Base-by-base conservation (phyloP, 2,113 vertebrate species). In the Chaetura pelagica region DNA sequence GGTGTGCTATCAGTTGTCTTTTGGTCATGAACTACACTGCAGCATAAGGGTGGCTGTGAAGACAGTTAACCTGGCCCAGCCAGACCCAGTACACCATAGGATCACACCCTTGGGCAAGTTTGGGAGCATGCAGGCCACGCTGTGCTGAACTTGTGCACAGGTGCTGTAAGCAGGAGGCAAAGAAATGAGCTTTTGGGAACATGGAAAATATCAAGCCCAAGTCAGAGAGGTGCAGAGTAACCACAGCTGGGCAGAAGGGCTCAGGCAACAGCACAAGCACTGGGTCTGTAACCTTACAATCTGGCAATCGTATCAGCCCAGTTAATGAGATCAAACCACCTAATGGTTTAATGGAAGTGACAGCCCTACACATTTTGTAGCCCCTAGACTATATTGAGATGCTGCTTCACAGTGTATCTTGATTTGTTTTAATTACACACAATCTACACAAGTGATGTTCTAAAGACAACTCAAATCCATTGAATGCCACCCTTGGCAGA, bases 11-110 rank as follows among this genome's bases (percentile, higher is more conserved):
- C 57, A 79, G 26, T 27, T 44, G 14, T 2, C 2, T 38, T 86
- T 58, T 67, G 63, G 58, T 57, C 19, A 24, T 51, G 61, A 64
- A 80, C 42, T 24, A 46, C 32, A 19, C 24, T 61, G 32, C 51
- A 61, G 11, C 68, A 4, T 19, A 61, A 35, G 15, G 15, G 46
- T 8, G 0, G 0, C 46, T 40, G 14, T 23, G 63, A 58, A 12
- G 24, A 46, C 75, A 20, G 35, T 29, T 26, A 76, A 67, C 27
- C 17, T 24, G 27, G 10, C 24, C 35, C 69, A 42, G 69, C 18
- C 75, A 81, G 58, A 77, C 42, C 32, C n/a, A 48, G 35, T 15
- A 61, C 42, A 24, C 29, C 40, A 34, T 18, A 35, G 57, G 61
- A 52, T 48, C 22, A 34, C 61, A 57, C 46, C 12, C 10, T 35